phyloP scores from a whole-genome alignment of 2,113 vertebrate species.

The Octodon degus region DNA sequence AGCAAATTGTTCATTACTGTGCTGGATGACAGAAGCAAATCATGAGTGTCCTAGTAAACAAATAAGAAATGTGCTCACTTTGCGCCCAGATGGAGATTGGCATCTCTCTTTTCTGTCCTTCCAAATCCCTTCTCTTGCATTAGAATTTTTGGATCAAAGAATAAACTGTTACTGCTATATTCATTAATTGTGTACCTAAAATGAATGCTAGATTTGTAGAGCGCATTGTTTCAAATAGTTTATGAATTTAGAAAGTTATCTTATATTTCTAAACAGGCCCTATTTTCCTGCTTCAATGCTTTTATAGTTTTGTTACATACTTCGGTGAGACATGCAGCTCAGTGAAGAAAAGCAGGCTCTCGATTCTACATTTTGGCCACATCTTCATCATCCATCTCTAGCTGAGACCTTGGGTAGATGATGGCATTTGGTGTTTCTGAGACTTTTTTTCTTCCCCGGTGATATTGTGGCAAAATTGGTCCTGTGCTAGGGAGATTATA shows the following conservation, averaged over 20 bases:
- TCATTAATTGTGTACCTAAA: background rate
- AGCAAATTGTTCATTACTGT: background rate
- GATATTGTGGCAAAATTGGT: background rate
- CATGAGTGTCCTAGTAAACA: background rate
- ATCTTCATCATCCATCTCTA: background rate
- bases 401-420: background rate
- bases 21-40: background rate
- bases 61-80: background rate
- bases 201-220: background rate
- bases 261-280: background rate
- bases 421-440: background rate
- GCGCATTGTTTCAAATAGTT: background rate
- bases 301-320: background rate
- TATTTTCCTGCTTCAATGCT: background rate
- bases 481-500: background rate
- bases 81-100: background rate
- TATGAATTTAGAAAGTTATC: background rate
- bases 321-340: background rate
- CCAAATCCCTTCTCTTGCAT: conserved; percentile 12
- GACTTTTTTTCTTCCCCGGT: background rate
- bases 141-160: background rate
- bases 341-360: background rate
- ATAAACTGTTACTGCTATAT: background rate
- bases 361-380: background rate
- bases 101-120: background rate